phyloP scores from a whole-genome alignment of 2,888 invertebrate genomes.

The Agrilus biguttatus region DNA sequence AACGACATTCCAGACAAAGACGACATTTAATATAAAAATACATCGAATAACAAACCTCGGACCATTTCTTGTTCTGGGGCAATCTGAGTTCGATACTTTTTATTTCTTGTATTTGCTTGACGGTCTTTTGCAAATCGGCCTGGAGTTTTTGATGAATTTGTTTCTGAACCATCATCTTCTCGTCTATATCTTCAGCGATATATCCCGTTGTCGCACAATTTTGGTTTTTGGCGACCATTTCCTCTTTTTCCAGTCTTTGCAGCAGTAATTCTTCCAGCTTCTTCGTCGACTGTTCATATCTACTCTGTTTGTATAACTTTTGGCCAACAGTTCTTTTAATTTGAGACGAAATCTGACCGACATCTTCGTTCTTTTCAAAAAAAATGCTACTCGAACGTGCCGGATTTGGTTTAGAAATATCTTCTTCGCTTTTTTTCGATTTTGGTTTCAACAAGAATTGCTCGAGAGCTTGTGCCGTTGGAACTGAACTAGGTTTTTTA shows the following conservation, averaged over 20 bases:
- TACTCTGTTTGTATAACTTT: not conserved
- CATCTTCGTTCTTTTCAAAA: constrained; percentile 17
- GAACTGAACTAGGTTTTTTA: constrained; percentile 19
- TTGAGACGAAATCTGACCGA: constrained; percentile 11
- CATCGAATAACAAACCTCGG: constrained; percentile 18
- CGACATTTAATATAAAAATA: not conserved
- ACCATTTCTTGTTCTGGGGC: constrained; percentile 32
- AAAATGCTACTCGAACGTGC: constrained; percentile 8
- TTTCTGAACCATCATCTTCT: constrained; percentile 29
- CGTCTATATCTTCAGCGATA: constrained; percentile 24
- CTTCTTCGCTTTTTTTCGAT: constrained; percentile 4
- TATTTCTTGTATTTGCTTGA: constrained; percentile 34
- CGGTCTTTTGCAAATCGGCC: constrained; percentile 33
- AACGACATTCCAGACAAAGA: not conserved
- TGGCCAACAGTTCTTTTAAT: constrained; percentile 16
- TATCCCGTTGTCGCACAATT: constrained; percentile 22
- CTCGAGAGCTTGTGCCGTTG: constrained; percentile 28
- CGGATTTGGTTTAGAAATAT: constrained; percentile 11
- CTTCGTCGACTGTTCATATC: constrained; percentile 26
- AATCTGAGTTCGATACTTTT: constrained; percentile 31
- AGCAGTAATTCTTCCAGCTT: constrained; percentile 32
- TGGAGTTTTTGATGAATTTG: constrained; percentile 33
- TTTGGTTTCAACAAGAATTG: constrained; percentile 27
- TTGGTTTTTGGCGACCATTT: constrained; percentile 19
- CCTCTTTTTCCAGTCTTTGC: constrained; percentile 28